Percentiles rank a stretch among this genome's conserved stretches.
These are phyloP conservation scores for Tretioscincus oriximinensis DNA, from an alignment of 2,113 vertebrate genomes.

Conservation along the genomic window DNA sequence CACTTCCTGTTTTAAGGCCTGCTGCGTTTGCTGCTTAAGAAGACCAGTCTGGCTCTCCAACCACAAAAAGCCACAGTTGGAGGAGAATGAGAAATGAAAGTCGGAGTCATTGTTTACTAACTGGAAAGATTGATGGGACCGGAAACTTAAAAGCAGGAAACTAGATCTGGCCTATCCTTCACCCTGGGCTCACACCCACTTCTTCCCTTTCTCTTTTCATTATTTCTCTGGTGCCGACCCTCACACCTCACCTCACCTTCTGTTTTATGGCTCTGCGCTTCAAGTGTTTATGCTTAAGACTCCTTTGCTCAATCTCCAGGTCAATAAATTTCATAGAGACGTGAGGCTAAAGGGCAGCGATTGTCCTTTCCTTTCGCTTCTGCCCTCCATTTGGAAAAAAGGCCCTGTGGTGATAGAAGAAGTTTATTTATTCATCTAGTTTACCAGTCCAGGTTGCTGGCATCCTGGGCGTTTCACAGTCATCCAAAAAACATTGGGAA, in stretches of 20 bases:
- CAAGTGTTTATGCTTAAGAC: not conserved
- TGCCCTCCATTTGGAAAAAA: too few species aligned
- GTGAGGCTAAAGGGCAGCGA: not conserved
- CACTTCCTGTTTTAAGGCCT: too few species aligned
- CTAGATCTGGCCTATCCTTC: not conserved
- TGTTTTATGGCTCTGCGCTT: not conserved
- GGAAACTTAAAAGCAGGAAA: not conserved
- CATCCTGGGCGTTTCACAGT: too few species aligned
- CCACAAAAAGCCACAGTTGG: too few species aligned
- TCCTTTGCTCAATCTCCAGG: conserved; percentile 11
- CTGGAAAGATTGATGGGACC: not conserved
- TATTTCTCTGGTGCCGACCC: rapidly evolving
- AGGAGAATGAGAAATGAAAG: not conserved
- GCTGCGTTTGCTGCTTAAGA: too few species aligned
- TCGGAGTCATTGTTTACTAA: not conserved
- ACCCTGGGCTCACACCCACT: too few species aligned
- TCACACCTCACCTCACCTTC: not conserved
- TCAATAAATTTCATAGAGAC: conserved; percentile 5
- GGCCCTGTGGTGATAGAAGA: too few species aligned
- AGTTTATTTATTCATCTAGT: too few species aligned
- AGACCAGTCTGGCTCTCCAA: too few species aligned
- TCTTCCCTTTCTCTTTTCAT: too few species aligned
- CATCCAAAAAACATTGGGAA: too few species aligned
- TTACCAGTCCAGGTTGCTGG: too few species aligned
- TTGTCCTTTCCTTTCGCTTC: not conserved